Conservation (phyloP, 1,140 invertebrate genomes). For the Platyscapa corneri region DNA sequence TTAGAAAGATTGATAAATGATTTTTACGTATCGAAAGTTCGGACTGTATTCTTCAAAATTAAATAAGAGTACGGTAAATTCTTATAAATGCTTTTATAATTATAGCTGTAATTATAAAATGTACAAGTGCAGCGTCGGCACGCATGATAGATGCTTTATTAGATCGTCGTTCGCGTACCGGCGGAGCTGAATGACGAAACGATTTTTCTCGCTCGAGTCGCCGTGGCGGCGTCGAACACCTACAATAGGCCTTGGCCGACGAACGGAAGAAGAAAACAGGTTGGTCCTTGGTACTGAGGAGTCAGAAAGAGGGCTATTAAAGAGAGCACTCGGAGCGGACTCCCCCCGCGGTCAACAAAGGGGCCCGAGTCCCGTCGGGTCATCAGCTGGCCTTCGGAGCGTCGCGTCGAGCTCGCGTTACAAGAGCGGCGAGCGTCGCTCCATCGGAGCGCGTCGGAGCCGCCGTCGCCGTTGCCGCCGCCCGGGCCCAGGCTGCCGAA, state of each 20-base stretch:
- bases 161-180: neutral
- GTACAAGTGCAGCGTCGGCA: neutral
- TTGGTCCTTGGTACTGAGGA: neutral
- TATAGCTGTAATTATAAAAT: too few relatives aligned
- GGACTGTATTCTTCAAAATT: neutral
- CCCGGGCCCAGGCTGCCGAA: neutral
- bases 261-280: too few relatives aligned
- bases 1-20: conserved; percentile 27
- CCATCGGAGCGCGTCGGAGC: neutral
- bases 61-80: conserved; percentile 12
- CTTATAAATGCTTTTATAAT: neutral
- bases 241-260: too few relatives aligned
- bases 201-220: neutral
- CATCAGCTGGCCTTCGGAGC: neutral
- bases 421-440: too few relatives aligned
- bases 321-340: neutral
- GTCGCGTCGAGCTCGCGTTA: too few relatives aligned
- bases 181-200: neutral
- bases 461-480: too few relatives aligned
- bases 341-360: neutral
- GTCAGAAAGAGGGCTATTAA: neutral
- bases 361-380: neutral
- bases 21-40: neutral
- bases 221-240: too few relatives aligned
- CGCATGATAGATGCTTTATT: neutral